phyloP scores from a whole-genome alignment of 1,140 invertebrate genomes.

The Pseudomyrmex concolor region DNA sequence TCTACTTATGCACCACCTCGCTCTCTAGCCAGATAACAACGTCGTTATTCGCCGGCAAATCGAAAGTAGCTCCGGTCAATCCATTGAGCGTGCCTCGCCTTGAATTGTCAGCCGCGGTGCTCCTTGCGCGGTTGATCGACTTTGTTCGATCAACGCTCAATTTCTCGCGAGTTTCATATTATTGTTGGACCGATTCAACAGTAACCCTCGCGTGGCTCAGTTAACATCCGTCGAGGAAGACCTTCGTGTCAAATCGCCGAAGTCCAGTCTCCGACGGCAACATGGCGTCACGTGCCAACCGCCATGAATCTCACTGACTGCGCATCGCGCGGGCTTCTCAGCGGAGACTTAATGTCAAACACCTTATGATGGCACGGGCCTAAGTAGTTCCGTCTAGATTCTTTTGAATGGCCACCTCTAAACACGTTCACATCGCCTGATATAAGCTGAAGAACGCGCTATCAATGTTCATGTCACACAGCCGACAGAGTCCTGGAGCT shows the following conservation, averaged over 20 bases:
- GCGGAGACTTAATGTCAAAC: too few species aligned
- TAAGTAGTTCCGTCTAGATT: too few species aligned
- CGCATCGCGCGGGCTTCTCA: background rate
- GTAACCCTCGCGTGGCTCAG: background rate
- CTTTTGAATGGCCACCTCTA: too few species aligned
- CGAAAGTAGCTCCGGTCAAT: background rate
- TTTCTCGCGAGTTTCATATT: background rate
- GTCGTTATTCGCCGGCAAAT: too few species aligned
- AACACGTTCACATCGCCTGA: too few species aligned
- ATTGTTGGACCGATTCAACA: background rate
- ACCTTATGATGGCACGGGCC: too few species aligned
- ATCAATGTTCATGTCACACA: too few species aligned
- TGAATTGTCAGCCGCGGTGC: slow-evolving; percentile 7
- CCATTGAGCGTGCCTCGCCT: background rate
- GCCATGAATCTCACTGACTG: background rate
- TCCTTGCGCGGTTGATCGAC: background rate
- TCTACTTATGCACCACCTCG: background rate
- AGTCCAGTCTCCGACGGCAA: background rate
- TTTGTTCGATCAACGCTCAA: background rate
- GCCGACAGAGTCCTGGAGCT: too few species aligned
- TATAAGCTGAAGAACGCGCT: too few species aligned
- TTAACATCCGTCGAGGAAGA: background rate
- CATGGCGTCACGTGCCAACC: background rate
- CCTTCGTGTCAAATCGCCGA: background rate
- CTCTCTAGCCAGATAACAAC: background rate